A percentile compares a stretch with the other conserved stretches of the same genome.
Conservation (phyloP, 2,888 invertebrate genomes). For the Abrostola triplasia region DNA sequence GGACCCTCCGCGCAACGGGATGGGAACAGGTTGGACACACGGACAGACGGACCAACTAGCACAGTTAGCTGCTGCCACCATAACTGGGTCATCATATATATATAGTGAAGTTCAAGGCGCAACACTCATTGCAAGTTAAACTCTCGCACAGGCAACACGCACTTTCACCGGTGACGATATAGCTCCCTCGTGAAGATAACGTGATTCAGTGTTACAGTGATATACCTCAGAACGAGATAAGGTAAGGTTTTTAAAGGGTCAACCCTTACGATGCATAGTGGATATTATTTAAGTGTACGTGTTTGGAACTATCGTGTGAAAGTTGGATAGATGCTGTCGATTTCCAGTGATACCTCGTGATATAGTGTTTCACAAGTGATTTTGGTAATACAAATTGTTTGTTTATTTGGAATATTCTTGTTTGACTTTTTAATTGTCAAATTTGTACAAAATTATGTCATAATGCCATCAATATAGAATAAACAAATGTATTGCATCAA, state of each 20-base stretch:
- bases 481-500: slow-evolving; percentile 35
- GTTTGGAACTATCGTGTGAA: slow-evolving; percentile 60
- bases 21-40: slow-evolving; percentile 76
- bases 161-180: slow-evolving; percentile 83
- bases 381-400: slow-evolving; percentile 58
- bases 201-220: slow-evolving; percentile 78
- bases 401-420: slow-evolving; percentile 17
- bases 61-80: slow-evolving; percentile 86
- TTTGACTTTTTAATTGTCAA: not conserved
- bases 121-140: slow-evolving; percentile 89
- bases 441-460: not conserved
- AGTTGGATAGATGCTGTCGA: slow-evolving; percentile 54
- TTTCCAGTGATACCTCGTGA: slow-evolving; percentile 58
- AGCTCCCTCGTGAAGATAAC: slow-evolving; percentile 76
- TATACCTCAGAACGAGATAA: slow-evolving; percentile 72
- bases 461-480: slow-evolving; percentile 4
- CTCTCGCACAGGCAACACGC: slow-evolving; percentile 83
- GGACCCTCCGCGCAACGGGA: slow-evolving; percentile 76
- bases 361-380: slow-evolving; percentile 63
- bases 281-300: slow-evolving; percentile 58
- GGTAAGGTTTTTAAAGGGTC: slow-evolving; percentile 74
- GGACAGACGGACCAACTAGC: slow-evolving; percentile 77
- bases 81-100: slow-evolving; percentile 95
- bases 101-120: slow-evolving; percentile 95
- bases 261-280: slow-evolving; percentile 57